Evolutionary conservation across 2,113 vertebrate species (phyloP), one percentile per base, ranked within the genome.

Genomic region (Heterocephalus glaber): DNA sequence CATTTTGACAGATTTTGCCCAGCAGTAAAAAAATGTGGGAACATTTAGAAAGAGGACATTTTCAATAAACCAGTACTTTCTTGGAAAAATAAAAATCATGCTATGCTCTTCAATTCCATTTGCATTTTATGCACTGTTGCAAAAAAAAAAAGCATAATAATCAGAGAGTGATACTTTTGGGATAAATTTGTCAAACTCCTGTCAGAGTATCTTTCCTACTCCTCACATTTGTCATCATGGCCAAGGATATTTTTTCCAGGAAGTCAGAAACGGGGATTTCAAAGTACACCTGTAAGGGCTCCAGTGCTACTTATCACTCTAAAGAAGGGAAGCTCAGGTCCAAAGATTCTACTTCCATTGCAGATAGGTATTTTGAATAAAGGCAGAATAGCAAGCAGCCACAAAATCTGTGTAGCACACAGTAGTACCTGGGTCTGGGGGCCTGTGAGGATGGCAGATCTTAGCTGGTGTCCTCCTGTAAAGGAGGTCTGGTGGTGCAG

Each of bases 11-110:
- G 19, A 49, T 68, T 70, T 54, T 30, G 24, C 14, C 4, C 38
- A 92, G 24, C 10, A 58, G 38, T 58, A 92, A 70, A 17, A 41
- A 76, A 90, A 47, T 76, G 17, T 68, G 66, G 35, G 9, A 89
- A 84, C 19, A 38, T 20, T 24, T 52, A 33, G 24, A 63, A 47
- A 82, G 13, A 47, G 17, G 28, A 52, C 10, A 1, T 72, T 86
- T 94, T 70, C 24, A 86, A 92, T 1, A 83, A 82, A 89, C 76
- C 49, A 44, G 9, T 20, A 66, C 9, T 63, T 82, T 2, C 83
- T 79, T 85, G 61, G 30, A 89, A 96, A 79, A 95, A 70, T 92
- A 86, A 96, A 58, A 76, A 60, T 54, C 60, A 60, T 86, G 30
- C 10, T 88, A 8, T 89, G 41, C n/a, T 86, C 12, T 44, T 49